A percentile compares a stretch with the other conserved stretches of the same genome.
Evolutionary conservation across 2,113 vertebrate species (phyloP).

Genomic region (Rhinolophus sinicus): DNA sequence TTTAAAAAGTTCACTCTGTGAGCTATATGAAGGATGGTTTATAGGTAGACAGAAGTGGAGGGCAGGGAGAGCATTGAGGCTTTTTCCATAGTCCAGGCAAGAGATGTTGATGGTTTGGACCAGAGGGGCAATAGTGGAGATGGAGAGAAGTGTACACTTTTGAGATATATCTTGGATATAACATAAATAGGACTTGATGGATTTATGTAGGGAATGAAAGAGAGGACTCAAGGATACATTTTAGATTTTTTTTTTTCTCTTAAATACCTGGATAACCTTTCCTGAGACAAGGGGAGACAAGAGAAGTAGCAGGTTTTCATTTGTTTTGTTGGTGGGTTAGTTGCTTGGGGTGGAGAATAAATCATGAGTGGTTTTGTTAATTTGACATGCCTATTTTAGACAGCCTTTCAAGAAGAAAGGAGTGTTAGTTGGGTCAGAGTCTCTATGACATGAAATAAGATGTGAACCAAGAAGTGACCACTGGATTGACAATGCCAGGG

Average conservation of each 20-base stretch:
- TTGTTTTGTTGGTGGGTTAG: background rate
- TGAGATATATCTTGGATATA: background rate
- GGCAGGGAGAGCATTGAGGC: background rate
- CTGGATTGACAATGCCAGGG: background rate
- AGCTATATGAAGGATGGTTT: background rate
- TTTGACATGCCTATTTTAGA: slow-evolving; percentile 16
- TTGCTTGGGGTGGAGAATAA: slow-evolving; percentile 28
- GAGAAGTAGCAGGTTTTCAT: background rate
- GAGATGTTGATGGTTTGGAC: background rate
- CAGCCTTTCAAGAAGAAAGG: background rate
- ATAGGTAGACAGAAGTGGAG: background rate
- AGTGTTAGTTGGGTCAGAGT: background rate
- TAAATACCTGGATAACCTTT: background rate
- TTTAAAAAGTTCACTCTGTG: background rate
- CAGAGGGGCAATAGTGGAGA: background rate
- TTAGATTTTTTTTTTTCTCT: background rate
- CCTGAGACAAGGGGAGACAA: background rate
- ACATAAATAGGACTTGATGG: too few relatives aligned
- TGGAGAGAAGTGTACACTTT: background rate
- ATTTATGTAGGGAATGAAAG: too few relatives aligned
- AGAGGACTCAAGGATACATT: background rate
- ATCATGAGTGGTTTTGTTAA: background rate
- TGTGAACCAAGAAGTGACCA: background rate
- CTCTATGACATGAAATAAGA: background rate
- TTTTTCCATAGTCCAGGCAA: background rate